phyloP scores from a whole-genome alignment of 1,140 invertebrate species.

The Microplitis mediator region DNA sequence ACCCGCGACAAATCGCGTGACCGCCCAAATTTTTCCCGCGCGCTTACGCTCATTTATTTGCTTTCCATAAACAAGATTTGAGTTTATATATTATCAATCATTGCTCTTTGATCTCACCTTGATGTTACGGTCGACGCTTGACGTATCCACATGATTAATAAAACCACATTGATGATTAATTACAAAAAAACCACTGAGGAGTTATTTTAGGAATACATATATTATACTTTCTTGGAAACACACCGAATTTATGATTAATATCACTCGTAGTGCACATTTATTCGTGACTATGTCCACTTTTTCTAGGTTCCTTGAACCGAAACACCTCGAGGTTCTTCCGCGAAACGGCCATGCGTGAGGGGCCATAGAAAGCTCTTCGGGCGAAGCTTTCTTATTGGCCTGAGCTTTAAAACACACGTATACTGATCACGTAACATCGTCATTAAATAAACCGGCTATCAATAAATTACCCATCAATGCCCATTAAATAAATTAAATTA shows the following conservation, averaged over 20 bases:
- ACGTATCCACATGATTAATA: too few species aligned
- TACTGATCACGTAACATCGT: background rate
- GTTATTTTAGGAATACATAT: too few species aligned
- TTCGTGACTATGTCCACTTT: slow-evolving; percentile 4
- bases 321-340: slow-evolving; percentile 13
- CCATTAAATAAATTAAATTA: too few species aligned
- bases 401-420: background rate
- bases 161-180: background rate
- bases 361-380: slow-evolving; percentile 13
- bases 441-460: too few species aligned
- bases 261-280: background rate
- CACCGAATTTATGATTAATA: background rate
- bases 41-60: too few species aligned
- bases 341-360: slow-evolving; percentile 25
- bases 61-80: background rate
- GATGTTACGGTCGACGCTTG: too few species aligned
- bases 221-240: background rate
- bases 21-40: background rate
- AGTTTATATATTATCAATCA: too few species aligned
- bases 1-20: too few species aligned
- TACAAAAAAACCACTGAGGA: background rate
- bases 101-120: too few species aligned
- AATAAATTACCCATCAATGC: too few species aligned
- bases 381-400: slow-evolving; percentile 16
- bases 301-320: slow-evolving; percentile 8